Evolutionary conservation across 2,797 vertebrate genomes (phyloP), one percentile per base, ranked within the genome.

Genomic region (Chelon auratus): DNA sequence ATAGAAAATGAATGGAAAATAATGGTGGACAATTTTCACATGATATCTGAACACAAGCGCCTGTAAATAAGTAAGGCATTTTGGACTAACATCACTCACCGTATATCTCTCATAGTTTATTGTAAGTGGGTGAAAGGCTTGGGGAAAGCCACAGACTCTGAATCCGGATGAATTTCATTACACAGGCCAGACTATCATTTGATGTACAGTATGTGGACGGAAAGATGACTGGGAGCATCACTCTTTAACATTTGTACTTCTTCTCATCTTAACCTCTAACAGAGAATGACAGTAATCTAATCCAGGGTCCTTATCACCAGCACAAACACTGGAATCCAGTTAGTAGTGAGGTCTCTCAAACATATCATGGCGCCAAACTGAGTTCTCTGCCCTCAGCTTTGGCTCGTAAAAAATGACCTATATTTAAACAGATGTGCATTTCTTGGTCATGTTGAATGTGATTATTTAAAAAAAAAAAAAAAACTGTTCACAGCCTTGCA

Each of bases 251-350:
- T 88, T 82, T 68, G 74, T 81, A 74, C 83, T 88, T 93, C 78
- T 90, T 93, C 87, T 91, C 80, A 81, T 87, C 92, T 92, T 87
- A 90, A 75, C 56, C 85, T 89, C 82, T 89, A 93, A 91, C 87
- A 86, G 91, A 90, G 85, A 83, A 86, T 93, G 91, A 91, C 87
- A 85, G 72, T 95, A 93, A 96, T 95, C 93, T 87, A 91, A 95
- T 94, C 91, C 93, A 94, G 93, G 91, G 58, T 72, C 43, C 36
- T 73, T 60, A 81, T 89, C 78, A 68, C 66, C 56, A 60, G 72
- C 62, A 77, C 62, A 74, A 85, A 87, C 73, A 80, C 40, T 66
- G 57, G 57, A 77, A 85, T 81, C 72, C 65, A 77, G 72, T 86
- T 75, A 73, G 78, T 26, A 56, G 58, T 45, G 68, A 67, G 59